Evolutionary conservation across 2,888 invertebrate genomes (phyloP).

Genomic region (Lepidocyrtoides sp.): DNA sequence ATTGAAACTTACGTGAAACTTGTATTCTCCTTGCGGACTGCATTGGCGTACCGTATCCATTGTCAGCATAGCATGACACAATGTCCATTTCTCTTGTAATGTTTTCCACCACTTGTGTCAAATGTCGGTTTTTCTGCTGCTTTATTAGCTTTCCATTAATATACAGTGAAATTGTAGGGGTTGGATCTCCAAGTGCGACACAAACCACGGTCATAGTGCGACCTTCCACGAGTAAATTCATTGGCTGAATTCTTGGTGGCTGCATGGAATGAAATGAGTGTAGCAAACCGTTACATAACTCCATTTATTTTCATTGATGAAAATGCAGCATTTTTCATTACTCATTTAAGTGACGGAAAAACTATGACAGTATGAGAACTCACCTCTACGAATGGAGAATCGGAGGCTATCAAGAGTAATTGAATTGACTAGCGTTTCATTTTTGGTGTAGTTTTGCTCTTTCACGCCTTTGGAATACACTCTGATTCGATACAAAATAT

Average conservation of each 20-base stretch:
- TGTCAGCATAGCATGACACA: constrained; percentile 95
- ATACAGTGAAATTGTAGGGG: constrained; percentile 94
- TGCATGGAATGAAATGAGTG: constrained; percentile 87
- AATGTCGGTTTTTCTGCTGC: constrained; percentile 93
- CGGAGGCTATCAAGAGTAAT: constrained; percentile 91
- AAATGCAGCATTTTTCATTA: constrained; percentile 50
- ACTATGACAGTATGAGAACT: neutral
- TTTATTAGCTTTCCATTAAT: constrained; percentile 93
- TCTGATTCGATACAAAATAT: constrained; percentile 87
- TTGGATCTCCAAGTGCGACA: constrained; percentile 90
- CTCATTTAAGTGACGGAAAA: constrained; percentile 43
- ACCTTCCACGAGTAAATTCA: constrained; percentile 94
- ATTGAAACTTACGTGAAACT: constrained; percentile 91
- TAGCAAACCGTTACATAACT: constrained; percentile 53
- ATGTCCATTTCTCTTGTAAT: constrained; percentile 94
- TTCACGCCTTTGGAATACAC: constrained; percentile 91
- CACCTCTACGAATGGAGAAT: constrained; percentile 95
- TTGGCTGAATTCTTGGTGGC: constrained; percentile 95
- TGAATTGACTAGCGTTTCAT: constrained; percentile 90
- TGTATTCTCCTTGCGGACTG: constrained; percentile 93
- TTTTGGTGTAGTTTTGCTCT: constrained; percentile 89
- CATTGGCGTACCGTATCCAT: constrained; percentile 95
- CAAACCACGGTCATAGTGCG: constrained; percentile 93
- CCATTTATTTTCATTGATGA: constrained; percentile 74
- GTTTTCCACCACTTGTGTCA: constrained; percentile 95